A percentile compares a stretch with the other conserved stretches of the same genome.
phyloP scores from a whole-genome alignment of 2,797 vertebrate genomes.

The Brotula barbata region DNA sequence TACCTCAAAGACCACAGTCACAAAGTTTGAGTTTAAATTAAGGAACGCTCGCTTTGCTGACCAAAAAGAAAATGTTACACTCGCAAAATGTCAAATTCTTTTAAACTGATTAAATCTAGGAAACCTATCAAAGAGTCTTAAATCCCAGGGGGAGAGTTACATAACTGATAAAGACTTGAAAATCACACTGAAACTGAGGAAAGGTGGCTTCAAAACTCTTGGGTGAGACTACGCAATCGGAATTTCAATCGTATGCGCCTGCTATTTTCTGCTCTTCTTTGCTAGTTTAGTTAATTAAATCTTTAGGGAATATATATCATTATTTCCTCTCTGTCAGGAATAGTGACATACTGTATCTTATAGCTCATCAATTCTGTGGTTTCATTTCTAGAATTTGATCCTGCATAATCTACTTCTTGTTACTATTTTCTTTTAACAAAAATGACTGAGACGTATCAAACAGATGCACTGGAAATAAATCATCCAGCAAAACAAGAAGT shows the following conservation, averaged over 20 bases:
- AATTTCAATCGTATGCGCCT: slow-evolving; percentile 1
- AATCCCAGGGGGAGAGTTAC: slow-evolving; percentile 9
- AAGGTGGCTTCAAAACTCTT: slow-evolving; percentile 16
- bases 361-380: no score
- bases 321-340: neutral
- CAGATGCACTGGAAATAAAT: no score
- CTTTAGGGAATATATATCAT: no score
- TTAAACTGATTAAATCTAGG: neutral
- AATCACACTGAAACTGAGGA: slow-evolving; percentile 19
- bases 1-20: slow-evolving; percentile 27
- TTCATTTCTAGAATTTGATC: no score
- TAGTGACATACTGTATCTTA: no score
- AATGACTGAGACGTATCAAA: no score
- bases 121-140: no score
- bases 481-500: no score
- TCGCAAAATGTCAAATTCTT: slow-evolving; percentile 11
- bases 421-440: no score
- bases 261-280: slow-evolving; percentile 37
- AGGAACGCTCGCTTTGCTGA: slow-evolving; percentile 20
- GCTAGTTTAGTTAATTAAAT: no score
- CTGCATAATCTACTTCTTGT: no score
- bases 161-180: neutral
- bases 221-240: slow-evolving; percentile 10
- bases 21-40: slow-evolving; percentile 26
- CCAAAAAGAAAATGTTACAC: slow-evolving; percentile 7